Percentiles rank a stretch among this genome's conserved stretches.
phyloP scores from a whole-genome alignment of 2,797 vertebrate genomes.

The Chromobotia macracanthus region DNA sequence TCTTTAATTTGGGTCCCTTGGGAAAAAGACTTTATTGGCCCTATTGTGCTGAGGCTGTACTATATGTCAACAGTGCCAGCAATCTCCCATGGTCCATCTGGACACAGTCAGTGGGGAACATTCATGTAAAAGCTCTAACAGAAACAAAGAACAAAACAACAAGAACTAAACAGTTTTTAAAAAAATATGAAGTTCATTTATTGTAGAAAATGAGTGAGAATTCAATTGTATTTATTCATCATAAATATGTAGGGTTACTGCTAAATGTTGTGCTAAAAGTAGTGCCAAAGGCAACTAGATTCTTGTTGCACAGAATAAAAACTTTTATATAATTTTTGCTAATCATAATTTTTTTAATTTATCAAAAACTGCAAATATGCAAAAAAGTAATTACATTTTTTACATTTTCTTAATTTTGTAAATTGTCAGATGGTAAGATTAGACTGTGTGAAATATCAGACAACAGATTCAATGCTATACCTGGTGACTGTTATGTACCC shows the following conservation, averaged over 20 bases:
- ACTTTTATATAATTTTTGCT: not conserved
- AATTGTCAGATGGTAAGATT: slow-evolving; percentile 48
- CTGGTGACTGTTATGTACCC: not conserved
- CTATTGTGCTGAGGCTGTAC: slow-evolving; percentile 72
- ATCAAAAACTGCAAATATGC: not conserved
- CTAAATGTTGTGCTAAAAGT: slow-evolving; percentile 71
- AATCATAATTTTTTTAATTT: too few relatives aligned
- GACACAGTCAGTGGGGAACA: slow-evolving; percentile 52
- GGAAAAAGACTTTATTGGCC: slow-evolving; percentile 70
- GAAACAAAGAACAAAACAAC: slow-evolving; percentile 11
- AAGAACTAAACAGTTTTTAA: not conserved
- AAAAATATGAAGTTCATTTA: not conserved
- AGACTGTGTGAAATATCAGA: not conserved
- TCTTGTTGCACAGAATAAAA: not conserved
- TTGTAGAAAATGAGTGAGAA: slow-evolving; percentile 33
- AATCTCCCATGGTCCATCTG: slow-evolving; percentile 73
- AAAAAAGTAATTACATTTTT: too few relatives aligned
- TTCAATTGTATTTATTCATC: too few relatives aligned
- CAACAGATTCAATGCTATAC: not conserved
- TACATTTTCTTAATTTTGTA: slow-evolving; percentile 71
- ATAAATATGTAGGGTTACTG: too few relatives aligned
- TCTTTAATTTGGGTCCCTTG: slow-evolving; percentile 63
- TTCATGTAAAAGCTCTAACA: slow-evolving; percentile 35
- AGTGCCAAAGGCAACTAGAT: too few relatives aligned
- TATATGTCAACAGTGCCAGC: slow-evolving; percentile 71